A percentile compares a stretch with the other conserved stretches of the same genome.
Evolutionary conservation across 2,888 invertebrate genomes (phyloP).

Genomic region (Lasioglossum figueresi): DNA sequence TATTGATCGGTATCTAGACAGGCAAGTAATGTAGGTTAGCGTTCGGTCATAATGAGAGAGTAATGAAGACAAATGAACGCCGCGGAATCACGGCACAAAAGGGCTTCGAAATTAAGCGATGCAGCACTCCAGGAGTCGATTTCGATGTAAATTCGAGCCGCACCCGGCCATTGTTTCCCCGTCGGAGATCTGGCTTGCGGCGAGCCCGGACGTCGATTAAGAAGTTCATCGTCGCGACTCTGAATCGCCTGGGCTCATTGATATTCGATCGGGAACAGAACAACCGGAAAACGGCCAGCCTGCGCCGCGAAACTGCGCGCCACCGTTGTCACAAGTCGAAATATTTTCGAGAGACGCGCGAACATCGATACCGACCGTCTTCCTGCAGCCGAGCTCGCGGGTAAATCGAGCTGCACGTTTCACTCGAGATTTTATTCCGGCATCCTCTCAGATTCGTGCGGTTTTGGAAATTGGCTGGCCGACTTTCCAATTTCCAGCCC

Average conservation of each 20-base stretch:
- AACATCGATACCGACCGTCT: slow-evolving; percentile 20
- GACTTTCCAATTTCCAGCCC: background rate
- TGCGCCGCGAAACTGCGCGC: background rate
- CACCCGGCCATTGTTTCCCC: slow-evolving; percentile 29
- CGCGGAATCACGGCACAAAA: slow-evolving; percentile 2
- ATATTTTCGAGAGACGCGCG: slow-evolving; percentile 10
- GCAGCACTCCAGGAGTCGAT: slow-evolving; percentile 36
- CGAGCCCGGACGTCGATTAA: slow-evolving; percentile 23
- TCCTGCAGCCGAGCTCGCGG: background rate
- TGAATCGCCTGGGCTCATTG: slow-evolving; percentile 12
- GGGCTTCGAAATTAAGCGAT: slow-evolving; percentile 38
- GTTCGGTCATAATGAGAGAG: slow-evolving; percentile 43
- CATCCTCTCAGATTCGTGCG: background rate
- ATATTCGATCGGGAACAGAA: slow-evolving; percentile 14
- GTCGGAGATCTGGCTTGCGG: slow-evolving; percentile 12
- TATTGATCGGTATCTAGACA: background rate
- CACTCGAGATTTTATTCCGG: background rate
- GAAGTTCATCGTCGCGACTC: slow-evolving; percentile 26
- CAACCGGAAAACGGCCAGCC: background rate
- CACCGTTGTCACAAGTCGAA: background rate
- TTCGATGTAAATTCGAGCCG: slow-evolving; percentile 46
- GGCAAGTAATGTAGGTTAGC: slow-evolving; percentile 2
- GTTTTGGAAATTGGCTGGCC: background rate
- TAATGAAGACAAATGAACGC: slow-evolving; percentile 56
- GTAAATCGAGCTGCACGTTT: background rate